A percentile compares a stretch with the other conserved stretches of the same genome.
These are phyloP conservation scores for Diceros bicornis DNA, from an alignment of 2,797 vertebrate genomes.

Conservation along the genomic window DNA sequence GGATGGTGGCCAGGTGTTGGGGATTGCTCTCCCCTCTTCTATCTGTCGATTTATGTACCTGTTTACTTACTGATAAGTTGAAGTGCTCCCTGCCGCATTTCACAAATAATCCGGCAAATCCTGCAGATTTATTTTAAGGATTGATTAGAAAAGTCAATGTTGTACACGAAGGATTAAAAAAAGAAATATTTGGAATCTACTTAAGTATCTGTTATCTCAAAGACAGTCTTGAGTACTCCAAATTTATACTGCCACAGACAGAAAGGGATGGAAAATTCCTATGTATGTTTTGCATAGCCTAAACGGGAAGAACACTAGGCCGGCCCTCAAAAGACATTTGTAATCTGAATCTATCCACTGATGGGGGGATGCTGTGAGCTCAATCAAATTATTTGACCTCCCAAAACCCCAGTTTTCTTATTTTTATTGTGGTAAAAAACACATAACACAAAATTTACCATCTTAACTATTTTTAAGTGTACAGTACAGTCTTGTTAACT, in stretches of 20 bases:
- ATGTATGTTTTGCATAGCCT: no score
- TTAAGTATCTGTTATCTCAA: slow-evolving; percentile 76
- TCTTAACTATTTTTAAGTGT: not conserved
- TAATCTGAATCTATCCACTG: not conserved
- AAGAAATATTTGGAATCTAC: slow-evolving; percentile 85
- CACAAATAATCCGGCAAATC: slow-evolving; percentile 88
- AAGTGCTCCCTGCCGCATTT: slow-evolving; percentile 82
- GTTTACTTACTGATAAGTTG: slow-evolving; percentile 86
- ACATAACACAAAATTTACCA: not conserved
- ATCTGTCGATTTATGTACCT: slow-evolving; percentile 81
- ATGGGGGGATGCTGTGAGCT: not conserved
- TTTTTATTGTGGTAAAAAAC: not conserved
- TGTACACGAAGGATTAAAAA: slow-evolving; percentile 87
- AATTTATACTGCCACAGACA: not conserved
- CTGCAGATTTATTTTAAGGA: slow-evolving; percentile 87
- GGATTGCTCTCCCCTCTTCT: slow-evolving; percentile 37
- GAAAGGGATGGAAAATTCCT: not conserved
- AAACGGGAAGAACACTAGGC: not conserved
- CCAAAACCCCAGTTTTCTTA: not conserved
- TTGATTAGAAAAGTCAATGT: slow-evolving; percentile 89
- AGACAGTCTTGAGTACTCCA: slow-evolving; percentile 15
- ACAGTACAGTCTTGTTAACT: not conserved
- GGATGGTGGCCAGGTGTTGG: slow-evolving; percentile 81
- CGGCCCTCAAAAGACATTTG: not conserved
- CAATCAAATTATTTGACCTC: not conserved